Evolutionary conservation across 2,797 vertebrate genomes (phyloP), one percentile per base, ranked within the genome.

Genomic region (Delichon dasypus): DNA sequence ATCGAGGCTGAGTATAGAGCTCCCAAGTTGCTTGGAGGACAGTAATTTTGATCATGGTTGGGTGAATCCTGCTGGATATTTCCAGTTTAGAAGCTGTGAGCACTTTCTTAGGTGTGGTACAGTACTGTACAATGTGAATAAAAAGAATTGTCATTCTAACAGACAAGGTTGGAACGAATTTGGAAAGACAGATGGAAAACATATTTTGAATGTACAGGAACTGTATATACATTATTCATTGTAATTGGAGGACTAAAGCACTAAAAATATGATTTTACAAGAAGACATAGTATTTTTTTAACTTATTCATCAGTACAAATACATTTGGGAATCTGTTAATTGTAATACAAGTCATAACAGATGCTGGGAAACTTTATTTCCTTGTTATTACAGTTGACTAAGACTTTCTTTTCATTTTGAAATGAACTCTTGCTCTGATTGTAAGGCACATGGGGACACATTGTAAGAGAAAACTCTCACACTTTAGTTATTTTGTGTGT

Each of bases 111-210:
- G 91, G 66, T 95, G 73, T 90, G 51, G 77, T 88, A 73, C 34
- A 47, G 57, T 60, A 53, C 82, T 78, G 57, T 80, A 64, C 74
- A 88, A 27, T 73, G 62, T 61, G 83, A 89, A 45, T 75, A 88
- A 93, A 94, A 91, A 88, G 62, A 76, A 60, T 66, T 95, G 95
- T 96, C 91, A 54, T 94, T 95, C 93, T 92, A 94, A 86, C 73
- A 95, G 92, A 70, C 89, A 91, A 71, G 73, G 42, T 82, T 97
- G 94, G 89, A 92, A 88, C 5, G 32, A 88, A 74, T 79, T 93
- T 92, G 77, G 82, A 93, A 91, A 66, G 68, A 77, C 89, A 94
- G 94, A 86, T 96, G 94, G 94, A 96, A 96, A 96, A 91, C 45
- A 42, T 93, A 94, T 91, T 90, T 86, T 93, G 40, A 90, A 79